These are phyloP conservation scores for Noctua pronuba DNA, from an alignment of 2,888 invertebrate genomes.

Conservation along the genomic window DNA sequence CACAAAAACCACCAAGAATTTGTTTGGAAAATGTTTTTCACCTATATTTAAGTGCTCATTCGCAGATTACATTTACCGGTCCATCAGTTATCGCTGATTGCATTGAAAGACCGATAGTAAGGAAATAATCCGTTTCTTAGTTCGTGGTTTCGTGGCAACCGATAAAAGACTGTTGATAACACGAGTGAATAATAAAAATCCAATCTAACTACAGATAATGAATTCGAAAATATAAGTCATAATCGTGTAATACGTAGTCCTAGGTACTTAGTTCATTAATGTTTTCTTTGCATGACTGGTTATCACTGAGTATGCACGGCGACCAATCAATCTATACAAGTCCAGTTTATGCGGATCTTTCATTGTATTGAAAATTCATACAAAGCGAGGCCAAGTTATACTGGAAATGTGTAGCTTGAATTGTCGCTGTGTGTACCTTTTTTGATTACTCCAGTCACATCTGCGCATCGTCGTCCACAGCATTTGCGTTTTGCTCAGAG, in stretches of 20 bases:
- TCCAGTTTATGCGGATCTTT: too few species aligned
- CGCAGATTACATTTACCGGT: not conserved
- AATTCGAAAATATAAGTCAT: slow-evolving; percentile 20
- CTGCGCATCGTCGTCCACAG: not conserved
- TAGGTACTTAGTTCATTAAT: slow-evolving; percentile 6
- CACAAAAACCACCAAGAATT: not conserved
- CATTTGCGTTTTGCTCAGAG: not conserved
- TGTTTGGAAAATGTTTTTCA: not conserved
- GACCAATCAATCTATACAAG: too few species aligned
- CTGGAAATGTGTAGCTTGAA: too few species aligned
- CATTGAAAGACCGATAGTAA: slow-evolving; percentile 33
- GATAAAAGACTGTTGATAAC: slow-evolving; percentile 52
- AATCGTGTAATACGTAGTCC: not conserved
- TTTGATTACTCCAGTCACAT: slow-evolving; percentile 8
- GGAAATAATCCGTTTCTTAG: slow-evolving; percentile 25
- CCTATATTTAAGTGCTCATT: not conserved
- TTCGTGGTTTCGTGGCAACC: slow-evolving; percentile 56
- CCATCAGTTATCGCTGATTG: slow-evolving; percentile 32
- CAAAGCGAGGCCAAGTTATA: too few species aligned
- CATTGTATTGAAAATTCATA: too few species aligned
- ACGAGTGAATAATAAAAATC: slow-evolving; percentile 29
- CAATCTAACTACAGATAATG: slow-evolving; percentile 46
- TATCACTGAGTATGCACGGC: not conserved
- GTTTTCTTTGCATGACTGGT: slow-evolving; percentile 1
- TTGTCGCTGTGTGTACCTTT: not conserved